phyloP scores from a whole-genome alignment of 2,797 vertebrate species.

The Tympanoctomys barrerae region DNA sequence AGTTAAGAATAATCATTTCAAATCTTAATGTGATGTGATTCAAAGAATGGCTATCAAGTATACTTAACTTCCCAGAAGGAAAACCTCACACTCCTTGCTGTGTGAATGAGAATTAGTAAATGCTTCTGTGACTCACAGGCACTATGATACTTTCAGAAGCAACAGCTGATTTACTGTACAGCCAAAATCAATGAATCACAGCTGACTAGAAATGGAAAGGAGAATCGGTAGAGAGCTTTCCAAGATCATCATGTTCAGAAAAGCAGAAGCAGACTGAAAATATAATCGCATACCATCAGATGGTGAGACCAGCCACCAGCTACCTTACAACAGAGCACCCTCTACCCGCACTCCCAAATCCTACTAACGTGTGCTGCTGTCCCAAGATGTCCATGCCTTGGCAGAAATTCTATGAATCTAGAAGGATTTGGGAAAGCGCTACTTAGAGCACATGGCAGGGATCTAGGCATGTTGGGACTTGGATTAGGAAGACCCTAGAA shows the following conservation, averaged over 20 bases:
- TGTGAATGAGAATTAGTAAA: neutral
- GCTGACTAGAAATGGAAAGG: conserved; percentile 40
- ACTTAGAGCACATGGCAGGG: conserved; percentile 39
- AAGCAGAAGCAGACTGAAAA: conserved; percentile 25
- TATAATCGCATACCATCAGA: conserved; percentile 7
- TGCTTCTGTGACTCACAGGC: conserved; percentile 29
- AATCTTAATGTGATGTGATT: conserved; percentile 35
- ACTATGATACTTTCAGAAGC: conserved; percentile 35
- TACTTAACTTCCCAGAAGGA: conserved; percentile 29
- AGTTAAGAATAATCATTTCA: conserved; percentile 67
- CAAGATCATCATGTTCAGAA: conserved; percentile 12
- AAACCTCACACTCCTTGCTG: neutral
- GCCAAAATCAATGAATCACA: conserved; percentile 59
- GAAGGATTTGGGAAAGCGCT: conserved; percentile 53
- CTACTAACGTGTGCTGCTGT: neutral
- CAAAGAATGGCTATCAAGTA: conserved; percentile 5
- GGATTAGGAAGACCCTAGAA: neutral
- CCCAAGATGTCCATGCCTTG: neutral
- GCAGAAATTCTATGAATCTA: conserved; percentile 31
- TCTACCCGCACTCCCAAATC: neutral
- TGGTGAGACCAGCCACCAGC: neutral
- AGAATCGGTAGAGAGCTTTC: neutral
- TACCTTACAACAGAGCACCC: neutral
- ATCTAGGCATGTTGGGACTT: neutral
- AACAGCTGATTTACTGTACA: conserved; percentile 20